Evolutionary conservation across 2,113 vertebrate species (phyloP), one percentile per base, ranked within the genome.

Genomic region (Suncus etruscus): DNA sequence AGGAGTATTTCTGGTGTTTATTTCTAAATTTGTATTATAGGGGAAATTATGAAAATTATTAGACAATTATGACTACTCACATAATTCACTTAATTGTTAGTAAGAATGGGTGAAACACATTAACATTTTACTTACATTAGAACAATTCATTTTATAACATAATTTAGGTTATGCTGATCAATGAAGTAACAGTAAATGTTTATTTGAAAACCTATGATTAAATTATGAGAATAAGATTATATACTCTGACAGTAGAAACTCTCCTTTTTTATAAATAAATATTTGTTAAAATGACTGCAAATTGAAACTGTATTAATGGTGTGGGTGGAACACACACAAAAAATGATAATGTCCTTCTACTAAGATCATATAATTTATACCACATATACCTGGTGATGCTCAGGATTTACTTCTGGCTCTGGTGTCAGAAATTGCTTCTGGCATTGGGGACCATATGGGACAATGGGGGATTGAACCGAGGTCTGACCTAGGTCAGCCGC

Each of bases 1-100:
- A 61, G 78, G 7, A 83, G 65, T 87, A 90, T 85, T 74, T 7
- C 45, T 12, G 22, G 68, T 70, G 9, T 74, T 93, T 70, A 50
- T 31, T 45, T 39, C n/a, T 85, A 86, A 86, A 74, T 90, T 58
- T 83, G 50, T 24, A 82, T 90, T 86, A 83, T 6, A 61, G 22
- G 11, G 77, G 4, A 6, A 87, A 54, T 32, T 61, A 25, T 39
- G 16, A 81, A 10, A 68, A 86, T 94, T 91, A 81, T 82, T 6
- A 65, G 58, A 61, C 58, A 61, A 61, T 61, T 58, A 18, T 63
- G 18, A 9, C 24, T 93, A 8, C 54, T 48, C 20, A 50, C 31
- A 70, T 83, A 74, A 81, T 84, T 85, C 39, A 78, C 6, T 87
- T 25, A 25, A 27, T 25, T 79, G 1, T 74, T 20, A 79, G 8